A percentile compares a stretch with the other conserved stretches of the same genome.
These are phyloP conservation scores for Channa argus DNA, from an alignment of 2,113 vertebrate genomes.

Conservation along the genomic window DNA sequence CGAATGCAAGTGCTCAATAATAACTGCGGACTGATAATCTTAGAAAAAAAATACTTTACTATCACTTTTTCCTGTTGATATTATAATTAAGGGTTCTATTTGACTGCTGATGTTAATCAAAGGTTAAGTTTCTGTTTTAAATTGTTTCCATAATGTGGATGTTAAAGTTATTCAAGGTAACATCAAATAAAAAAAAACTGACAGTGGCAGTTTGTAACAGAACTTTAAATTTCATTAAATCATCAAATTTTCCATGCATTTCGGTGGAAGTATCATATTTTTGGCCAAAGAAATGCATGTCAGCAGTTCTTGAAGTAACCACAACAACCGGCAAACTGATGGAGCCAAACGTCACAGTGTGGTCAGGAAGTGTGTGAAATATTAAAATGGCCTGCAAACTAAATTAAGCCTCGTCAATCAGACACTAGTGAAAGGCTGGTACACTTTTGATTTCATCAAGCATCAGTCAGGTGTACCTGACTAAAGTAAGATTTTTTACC, in stretches of 20 bases:
- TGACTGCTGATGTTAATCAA: neutral
- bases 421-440: neutral
- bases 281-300: conserved; percentile 7
- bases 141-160: conserved; percentile 2
- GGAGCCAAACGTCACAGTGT: conserved; percentile 35
- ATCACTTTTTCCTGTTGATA: no score
- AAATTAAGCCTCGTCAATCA: no score
- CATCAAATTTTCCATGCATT: neutral
- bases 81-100: neutral
- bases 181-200: neutral
- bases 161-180: neutral
- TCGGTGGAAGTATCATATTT: neutral
- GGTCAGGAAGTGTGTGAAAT: conserved; percentile 47
- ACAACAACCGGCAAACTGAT: conserved; percentile 2
- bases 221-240: conserved; percentile 5
- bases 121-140: neutral
- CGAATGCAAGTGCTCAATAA: no score
- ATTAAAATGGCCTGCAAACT: no score
- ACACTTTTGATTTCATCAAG: neutral
- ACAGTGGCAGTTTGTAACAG: neutral
- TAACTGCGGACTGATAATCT: no score
- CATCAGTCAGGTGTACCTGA: neutral
- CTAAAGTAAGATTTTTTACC: no score
- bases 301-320: conserved; percentile 9
- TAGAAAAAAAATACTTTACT: no score